Percentiles rank a stretch among this genome's conserved stretches.
Conservation (phyloP, 2,888 invertebrate genomes). For the Drosophila pegasa region DNA sequence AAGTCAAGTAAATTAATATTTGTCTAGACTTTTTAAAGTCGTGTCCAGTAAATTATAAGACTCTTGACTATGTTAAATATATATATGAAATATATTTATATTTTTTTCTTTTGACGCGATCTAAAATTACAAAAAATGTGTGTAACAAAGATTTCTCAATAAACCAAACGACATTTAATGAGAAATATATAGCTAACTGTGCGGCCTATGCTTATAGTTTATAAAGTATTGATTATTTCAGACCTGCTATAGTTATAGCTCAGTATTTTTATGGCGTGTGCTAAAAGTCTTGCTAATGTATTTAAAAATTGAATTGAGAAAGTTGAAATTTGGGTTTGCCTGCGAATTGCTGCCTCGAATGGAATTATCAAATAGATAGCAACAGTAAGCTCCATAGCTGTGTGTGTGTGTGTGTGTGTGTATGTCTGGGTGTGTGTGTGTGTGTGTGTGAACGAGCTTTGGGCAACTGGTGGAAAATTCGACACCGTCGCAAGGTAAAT, state of each 20-base stretch:
- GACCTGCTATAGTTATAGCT: no score
- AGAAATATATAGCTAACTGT: no score
- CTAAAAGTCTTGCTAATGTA: neutral
- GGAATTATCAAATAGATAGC: conserved; percentile 42
- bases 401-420: neutral
- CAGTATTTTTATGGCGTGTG: neutral
- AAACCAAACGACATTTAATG: no score
- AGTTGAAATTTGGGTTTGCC: conserved; percentile 15
- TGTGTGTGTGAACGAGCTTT: neutral
- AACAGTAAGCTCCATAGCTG: neutral
- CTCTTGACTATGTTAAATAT: neutral
- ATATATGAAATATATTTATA: no score
- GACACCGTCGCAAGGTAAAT: conserved; percentile 42
- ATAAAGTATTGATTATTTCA: no score
- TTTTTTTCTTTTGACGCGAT: no score
- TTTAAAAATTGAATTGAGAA: conserved; percentile 10
- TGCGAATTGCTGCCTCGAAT: conserved; percentile 23
- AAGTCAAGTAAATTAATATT: neutral
- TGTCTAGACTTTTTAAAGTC: neutral
- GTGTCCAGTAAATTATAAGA: neutral
- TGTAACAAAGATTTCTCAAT: no score
- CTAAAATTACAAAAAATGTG: no score
- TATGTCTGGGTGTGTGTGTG: conserved; percentile 10
- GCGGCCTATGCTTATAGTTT: no score
- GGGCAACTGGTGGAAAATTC: conserved; percentile 41